phyloP scores from a whole-genome alignment of 1,140 invertebrate species.

The Globodera rostochiensis region DNA sequence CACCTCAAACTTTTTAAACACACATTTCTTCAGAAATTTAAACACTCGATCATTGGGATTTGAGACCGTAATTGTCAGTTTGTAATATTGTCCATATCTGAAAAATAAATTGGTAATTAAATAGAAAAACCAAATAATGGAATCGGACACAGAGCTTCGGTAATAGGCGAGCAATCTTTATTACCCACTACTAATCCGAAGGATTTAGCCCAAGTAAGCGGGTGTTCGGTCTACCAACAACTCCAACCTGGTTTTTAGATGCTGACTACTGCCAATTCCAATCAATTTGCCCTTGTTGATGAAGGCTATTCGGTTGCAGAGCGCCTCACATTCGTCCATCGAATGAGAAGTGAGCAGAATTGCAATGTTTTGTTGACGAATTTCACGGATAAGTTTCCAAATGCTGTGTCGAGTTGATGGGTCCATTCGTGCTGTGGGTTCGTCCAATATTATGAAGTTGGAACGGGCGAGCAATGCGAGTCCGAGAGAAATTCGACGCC shows the following conservation, averaged over 20 bases:
- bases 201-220: too few species aligned
- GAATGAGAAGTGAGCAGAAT: conserved; percentile 64
- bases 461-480: conserved; percentile 47
- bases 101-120: conserved; percentile 5
- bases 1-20: conserved; percentile 39
- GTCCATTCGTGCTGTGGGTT: conserved; percentile 67
- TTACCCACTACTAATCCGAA: background rate
- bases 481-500: conserved; percentile 50
- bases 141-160: too few species aligned
- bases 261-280: conserved; percentile 75
- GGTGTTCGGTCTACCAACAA: too few species aligned
- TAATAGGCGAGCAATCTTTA: conserved; percentile 19
- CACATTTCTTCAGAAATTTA: conserved; percentile 22
- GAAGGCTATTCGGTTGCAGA: conserved; percentile 76
- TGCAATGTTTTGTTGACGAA: conserved; percentile 45
- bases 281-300: conserved; percentile 82
- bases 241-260: conserved; percentile 70
- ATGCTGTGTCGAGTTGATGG: conserved; percentile 69
- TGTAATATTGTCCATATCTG: conserved; percentile 45
- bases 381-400: conserved; percentile 67
- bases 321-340: conserved; percentile 65
- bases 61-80: conserved; percentile 45
- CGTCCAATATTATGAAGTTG: conserved; percentile 51
- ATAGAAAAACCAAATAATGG: too few species aligned
- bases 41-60: conserved; percentile 28